Evolutionary conservation across 2,888 invertebrate genomes (phyloP).

Genomic region (Hyppa rectilinea): DNA sequence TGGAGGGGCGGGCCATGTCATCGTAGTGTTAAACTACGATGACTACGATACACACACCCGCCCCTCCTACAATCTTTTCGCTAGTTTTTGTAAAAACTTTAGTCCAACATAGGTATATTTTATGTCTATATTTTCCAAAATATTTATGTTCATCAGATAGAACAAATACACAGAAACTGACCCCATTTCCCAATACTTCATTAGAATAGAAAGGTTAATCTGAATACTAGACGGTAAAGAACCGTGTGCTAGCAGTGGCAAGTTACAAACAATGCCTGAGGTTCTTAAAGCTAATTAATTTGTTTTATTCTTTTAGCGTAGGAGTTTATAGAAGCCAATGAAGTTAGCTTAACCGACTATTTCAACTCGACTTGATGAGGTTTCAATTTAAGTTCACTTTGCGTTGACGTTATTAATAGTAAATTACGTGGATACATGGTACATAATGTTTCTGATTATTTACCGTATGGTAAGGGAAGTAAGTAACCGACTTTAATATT

Average conservation of each 20-base stretch:
- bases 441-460: constrained; percentile 3
- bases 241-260: background rate
- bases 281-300: background rate
- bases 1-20: no score
- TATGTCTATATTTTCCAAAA: background rate
- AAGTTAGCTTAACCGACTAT: background rate
- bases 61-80: no score
- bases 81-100: no score
- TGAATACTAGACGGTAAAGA: background rate
- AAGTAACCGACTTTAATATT: background rate
- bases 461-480: background rate
- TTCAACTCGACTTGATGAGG: background rate
- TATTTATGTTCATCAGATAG: no score
- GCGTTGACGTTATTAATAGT: background rate
- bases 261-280: no score
- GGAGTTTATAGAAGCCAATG: constrained; percentile 7
- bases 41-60: no score
- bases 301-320: background rate
- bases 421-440: background rate
- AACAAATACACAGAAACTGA: background rate
- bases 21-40: no score
- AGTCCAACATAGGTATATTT: background rate
- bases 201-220: background rate
- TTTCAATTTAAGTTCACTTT: constrained; percentile 2
- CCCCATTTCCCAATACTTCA: no score